These are phyloP conservation scores for Cremastinae sp. DNA, from an alignment of 2,888 invertebrate genomes.

Conservation along the genomic window DNA sequence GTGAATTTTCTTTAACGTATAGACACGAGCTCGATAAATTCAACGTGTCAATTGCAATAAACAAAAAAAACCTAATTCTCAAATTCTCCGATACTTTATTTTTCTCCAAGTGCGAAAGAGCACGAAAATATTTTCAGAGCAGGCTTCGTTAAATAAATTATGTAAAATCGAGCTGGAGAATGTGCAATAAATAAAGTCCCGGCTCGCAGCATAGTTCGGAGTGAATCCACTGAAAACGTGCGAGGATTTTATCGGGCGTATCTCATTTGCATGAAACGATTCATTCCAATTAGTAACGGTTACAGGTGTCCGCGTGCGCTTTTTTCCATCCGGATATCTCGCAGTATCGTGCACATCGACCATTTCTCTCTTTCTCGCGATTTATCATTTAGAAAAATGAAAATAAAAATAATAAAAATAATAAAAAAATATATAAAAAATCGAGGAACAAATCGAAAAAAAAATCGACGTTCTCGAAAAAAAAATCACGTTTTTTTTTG, in stretches of 20 bases:
- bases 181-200: slow-evolving; percentile 38
- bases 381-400: not conserved
- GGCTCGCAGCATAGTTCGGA: slow-evolving; percentile 31
- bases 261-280: slow-evolving; percentile 62
- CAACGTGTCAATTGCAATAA: too few relatives aligned
- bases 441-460: slow-evolving; percentile 20
- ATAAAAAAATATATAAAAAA: slow-evolving; percentile 13
- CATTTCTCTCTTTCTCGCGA: not conserved
- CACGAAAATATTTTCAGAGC: too few relatives aligned
- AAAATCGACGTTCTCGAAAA: not conserved
- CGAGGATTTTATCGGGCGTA: slow-evolving; percentile 60
- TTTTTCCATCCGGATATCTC: slow-evolving; percentile 30
- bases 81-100: too few relatives aligned
- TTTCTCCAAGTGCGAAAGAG: too few relatives aligned
- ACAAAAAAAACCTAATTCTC: too few relatives aligned
- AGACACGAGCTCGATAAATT: too few relatives aligned
- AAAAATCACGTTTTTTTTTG: not conserved
- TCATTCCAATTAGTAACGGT: slow-evolving; percentile 65
- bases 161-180: slow-evolving; percentile 7
- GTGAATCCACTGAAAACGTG: slow-evolving; percentile 48
- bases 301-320: slow-evolving; percentile 51
- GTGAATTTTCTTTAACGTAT: too few relatives aligned
- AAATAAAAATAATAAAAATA: not conserved
- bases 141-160: not conserved
- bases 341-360: not conserved